phyloP scores from a whole-genome alignment of 2,113 vertebrate species.

The Eulemur rufifrons region DNA sequence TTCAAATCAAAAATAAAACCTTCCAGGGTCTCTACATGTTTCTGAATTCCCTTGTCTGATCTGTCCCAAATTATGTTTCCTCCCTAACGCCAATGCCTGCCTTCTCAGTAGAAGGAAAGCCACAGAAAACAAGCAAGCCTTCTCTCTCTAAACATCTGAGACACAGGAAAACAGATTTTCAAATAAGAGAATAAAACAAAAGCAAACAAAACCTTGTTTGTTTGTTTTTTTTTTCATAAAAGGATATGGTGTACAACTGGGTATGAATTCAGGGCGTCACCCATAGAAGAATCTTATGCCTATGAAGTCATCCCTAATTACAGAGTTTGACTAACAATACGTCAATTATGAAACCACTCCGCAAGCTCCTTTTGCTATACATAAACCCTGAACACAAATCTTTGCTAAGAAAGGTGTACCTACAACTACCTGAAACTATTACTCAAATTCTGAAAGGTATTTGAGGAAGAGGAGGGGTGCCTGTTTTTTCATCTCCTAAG shows the following conservation, averaged over 20 bases:
- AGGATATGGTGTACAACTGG: conserved; percentile 65
- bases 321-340: conserved; percentile 74
- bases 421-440: conserved; percentile 70
- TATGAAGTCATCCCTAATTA: conserved; percentile 80
- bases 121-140: neutral
- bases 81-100: neutral
- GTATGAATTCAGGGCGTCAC: conserved; percentile 77
- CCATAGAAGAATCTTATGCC: conserved; percentile 76
- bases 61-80: neutral
- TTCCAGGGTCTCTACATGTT: neutral
- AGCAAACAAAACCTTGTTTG: conserved; percentile 66
- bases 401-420: conserved; percentile 52
- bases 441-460: conserved; percentile 62
- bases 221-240: conserved; percentile 64
- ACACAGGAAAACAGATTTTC: conserved; percentile 61
- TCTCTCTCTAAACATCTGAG: conserved; percentile 40
- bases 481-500: conserved; percentile 50
- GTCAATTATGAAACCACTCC: conserved; percentile 74
- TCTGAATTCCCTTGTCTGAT: conserved; percentile 7
- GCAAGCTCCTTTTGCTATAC: conserved; percentile 55
- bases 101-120: neutral
- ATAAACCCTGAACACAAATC: conserved; percentile 60
- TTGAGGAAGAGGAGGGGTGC: neutral
- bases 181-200: conserved; percentile 60
- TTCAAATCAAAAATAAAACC: conserved; percentile 43